Evolutionary conservation across 2,113 vertebrate species (phyloP).

Genomic region (Catharus fuscescens): DNA sequence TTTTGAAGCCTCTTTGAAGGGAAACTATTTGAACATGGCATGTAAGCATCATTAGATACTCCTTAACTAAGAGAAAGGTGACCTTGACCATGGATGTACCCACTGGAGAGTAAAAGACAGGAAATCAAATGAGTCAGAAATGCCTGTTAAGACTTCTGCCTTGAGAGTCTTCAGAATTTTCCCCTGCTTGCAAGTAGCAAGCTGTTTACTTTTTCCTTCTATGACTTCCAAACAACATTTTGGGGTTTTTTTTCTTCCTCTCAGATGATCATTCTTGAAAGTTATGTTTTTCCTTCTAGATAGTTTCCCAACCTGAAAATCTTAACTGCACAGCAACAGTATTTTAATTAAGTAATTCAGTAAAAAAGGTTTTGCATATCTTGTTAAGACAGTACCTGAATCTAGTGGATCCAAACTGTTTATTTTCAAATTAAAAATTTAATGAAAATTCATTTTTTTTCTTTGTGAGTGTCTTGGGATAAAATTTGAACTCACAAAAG

Average conservation of each 20-base stretch:
- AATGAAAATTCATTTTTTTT: background rate
- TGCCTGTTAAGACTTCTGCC: background rate
- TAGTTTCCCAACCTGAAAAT: background rate
- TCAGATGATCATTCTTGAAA: background rate
- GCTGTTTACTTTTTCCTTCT: background rate
- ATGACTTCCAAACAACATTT: background rate
- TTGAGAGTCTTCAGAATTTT: background rate
- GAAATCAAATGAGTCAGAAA: background rate
- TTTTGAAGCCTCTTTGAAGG: slow-evolving; percentile 30
- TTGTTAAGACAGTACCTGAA: background rate
- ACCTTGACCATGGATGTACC: slow-evolving; percentile 20
- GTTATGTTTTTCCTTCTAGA: background rate
- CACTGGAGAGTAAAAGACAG: background rate
- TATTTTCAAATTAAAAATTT: background rate
- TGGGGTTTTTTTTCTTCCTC: background rate
- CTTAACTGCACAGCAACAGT: background rate
- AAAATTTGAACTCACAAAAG: background rate
- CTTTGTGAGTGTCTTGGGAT: background rate
- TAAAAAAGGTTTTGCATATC: background rate
- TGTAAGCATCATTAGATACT: background rate
- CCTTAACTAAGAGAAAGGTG: background rate
- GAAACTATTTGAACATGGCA: background rate
- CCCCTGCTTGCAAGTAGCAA: background rate
- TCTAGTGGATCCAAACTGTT: background rate
- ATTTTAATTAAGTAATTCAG: background rate